Conservation (phyloP, 2,797 vertebrate genomes). For the Potorous gilbertii region DNA sequence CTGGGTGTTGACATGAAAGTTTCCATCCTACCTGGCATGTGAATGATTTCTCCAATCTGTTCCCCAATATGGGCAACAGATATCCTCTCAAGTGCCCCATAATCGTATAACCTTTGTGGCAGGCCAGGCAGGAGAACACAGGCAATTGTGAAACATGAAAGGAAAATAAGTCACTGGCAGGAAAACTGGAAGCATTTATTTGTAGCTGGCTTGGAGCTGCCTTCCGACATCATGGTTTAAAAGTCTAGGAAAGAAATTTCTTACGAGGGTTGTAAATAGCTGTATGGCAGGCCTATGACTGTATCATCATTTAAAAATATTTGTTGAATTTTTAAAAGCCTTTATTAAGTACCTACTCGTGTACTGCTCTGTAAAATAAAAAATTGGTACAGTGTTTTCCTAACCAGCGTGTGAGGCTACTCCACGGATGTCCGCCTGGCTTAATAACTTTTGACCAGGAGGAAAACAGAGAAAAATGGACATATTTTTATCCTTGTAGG, state of each 20-base stretch:
- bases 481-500: neutral
- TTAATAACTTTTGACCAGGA: neutral
- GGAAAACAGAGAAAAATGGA: neutral
- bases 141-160: neutral
- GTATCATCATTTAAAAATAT: neutral
- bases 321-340: neutral
- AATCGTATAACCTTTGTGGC: conserved; percentile 6
- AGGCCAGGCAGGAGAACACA: neutral
- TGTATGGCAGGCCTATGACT: neutral
- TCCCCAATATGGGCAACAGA: neutral
- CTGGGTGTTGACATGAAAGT: neutral
- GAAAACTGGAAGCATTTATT: neutral
- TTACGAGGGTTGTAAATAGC: neutral
- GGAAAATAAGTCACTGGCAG: neutral
- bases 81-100: neutral
- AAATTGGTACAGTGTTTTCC: neutral
- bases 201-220: neutral
- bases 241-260: conserved; percentile 6
- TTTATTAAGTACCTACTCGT: neutral
- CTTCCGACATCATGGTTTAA: neutral
- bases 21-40: neutral
- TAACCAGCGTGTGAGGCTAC: neutral
- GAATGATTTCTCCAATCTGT: neutral
- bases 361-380: neutral
- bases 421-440: neutral